Base-by-base conservation (phyloP, 2,888 invertebrate species). In the Rhabditoides inermis region DNA sequence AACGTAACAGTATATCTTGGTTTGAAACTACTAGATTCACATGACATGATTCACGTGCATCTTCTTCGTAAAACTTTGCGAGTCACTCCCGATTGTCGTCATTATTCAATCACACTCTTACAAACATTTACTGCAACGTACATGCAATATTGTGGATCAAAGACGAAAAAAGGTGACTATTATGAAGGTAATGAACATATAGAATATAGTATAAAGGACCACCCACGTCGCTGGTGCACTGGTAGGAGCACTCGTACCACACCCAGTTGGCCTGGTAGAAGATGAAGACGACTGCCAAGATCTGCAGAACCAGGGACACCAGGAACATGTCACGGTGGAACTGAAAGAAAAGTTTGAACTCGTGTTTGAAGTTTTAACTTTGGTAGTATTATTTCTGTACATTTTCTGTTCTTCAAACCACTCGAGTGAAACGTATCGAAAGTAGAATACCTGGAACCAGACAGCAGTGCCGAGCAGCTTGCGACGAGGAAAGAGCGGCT, bases 191-290 rank as follows among this genome's bases (percentile, higher is more conserved):
- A n/a, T n/a, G n/a, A n/a, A n/a, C n/a, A n/a, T n/a, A n/a, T n/a
- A n/a, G n/a, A n/a, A n/a, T n/a, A n/a, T n/a, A n/a, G n/a, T 28
- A 5, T 32, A 12, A 30, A 35, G 40, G 12, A 20, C 12, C 2
- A 30, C 55, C 52, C 3, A 61, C 63, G 46, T 65, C 63, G 1
- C 58, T 58, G 20, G 62, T 57, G 52, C 67, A 68, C 49, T 59
- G 59, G 42, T 65, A 68, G 12, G 63, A 63, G 42, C 67, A 68
- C 51, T 68, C 61, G 49, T 61, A 68, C 67, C 67, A 68, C 23
- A 61, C 58, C 67, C 67, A 68, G 32, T 61, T 60, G 20, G 65
- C 62, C 42, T 68, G 68, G 45, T 62, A 63, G 51, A 65, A 68
- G 30, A 68, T 65, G 32, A 60, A 54, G 10, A 68, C 18, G 18